phyloP scores from a whole-genome alignment of 2,113 vertebrate species.

The Sus scrofa region T2T-Sscrofa CM000820.6:103464001-103464500 shows the following conservation, averaged over 20 bases:
- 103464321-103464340: neutral
- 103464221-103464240: neutral
- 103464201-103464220: constrained; percentile 2
- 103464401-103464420: neutral
- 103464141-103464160: neutral
- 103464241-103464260: neutral
- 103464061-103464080: neutral
- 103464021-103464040: neutral
- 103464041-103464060: neutral
- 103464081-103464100: neutral
- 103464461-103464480: neutral
- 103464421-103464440: neutral
- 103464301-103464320: neutral
- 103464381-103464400: neutral
- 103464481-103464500: neutral
- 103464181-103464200: neutral
- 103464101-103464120: neutral
- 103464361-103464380: neutral
- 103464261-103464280: neutral
- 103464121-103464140: neutral
- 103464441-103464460: neutral
- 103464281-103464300: neutral
- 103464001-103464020: neutral
- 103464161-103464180: neutral
- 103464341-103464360: neutral